Conservation (phyloP, 2,113 vertebrate species). For the Silurus asotus region DNA sequence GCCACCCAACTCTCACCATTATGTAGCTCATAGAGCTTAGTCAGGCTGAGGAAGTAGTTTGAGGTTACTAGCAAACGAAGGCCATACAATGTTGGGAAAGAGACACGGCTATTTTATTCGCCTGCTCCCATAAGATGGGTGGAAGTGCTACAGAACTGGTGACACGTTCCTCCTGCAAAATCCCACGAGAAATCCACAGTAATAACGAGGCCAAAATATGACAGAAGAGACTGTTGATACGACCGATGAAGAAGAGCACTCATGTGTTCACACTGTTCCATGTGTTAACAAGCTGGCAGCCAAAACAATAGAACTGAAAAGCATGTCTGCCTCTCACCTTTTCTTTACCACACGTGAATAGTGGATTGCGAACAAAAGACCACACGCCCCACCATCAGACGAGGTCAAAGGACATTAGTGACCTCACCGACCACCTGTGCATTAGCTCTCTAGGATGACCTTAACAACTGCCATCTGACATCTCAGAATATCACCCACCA, state of each 20-base stretch:
- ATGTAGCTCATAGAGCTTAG: constrained; percentile 33
- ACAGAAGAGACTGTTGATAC: background rate
- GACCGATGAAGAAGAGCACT: background rate
- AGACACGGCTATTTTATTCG: constrained; percentile 26
- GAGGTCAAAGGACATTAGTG: constrained; percentile 35
- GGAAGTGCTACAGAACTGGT: constrained; percentile 3
- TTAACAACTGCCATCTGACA: constrained; percentile 10
- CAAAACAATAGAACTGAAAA: constrained; percentile 13
- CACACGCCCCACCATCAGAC: constrained; percentile 10
- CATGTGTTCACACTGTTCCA: background rate
- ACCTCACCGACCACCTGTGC: constrained; percentile 52
- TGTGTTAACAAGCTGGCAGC: background rate
- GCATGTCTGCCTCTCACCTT: constrained; percentile 19
- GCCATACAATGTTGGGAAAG: constrained; percentile 49
- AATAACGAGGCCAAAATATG: constrained; percentile 7
- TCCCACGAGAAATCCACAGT: constrained; percentile 8
- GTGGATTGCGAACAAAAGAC: constrained; percentile 10
- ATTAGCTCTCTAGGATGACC: constrained; percentile 13
- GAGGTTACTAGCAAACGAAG: constrained; percentile 38
- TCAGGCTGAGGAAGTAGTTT: constrained; percentile 34
- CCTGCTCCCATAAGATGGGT: constrained; percentile 19
- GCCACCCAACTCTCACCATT: constrained; percentile 49
- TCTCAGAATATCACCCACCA: background rate
- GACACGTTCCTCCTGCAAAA: background rate
- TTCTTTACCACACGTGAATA: constrained; percentile 21